A percentile compares a stretch with the other conserved stretches of the same genome.
Evolutionary conservation across 2,113 vertebrate species (phyloP).

Genomic region (Phaethon lepturus): DNA sequence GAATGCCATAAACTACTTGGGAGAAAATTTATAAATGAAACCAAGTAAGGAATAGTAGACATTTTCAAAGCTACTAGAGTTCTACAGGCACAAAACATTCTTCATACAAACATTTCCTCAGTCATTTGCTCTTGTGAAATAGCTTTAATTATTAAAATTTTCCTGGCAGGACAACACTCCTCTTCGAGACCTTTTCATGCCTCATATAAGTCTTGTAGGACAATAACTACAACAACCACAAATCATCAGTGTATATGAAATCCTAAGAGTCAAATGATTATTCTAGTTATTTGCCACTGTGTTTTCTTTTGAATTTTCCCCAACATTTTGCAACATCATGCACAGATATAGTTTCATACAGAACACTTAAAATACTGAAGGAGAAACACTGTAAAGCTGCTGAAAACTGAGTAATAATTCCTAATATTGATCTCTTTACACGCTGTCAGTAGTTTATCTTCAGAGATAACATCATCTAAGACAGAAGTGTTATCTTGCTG

Average conservation of each 20-base stretch:
- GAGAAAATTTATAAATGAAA: conserved; percentile 27
- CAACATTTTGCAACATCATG: not conserved
- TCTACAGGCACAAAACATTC: not conserved
- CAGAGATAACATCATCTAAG: not conserved
- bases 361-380: not conserved
- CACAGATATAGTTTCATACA: not conserved
- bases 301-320: not conserved
- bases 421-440: not conserved
- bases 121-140: conserved; percentile 25
- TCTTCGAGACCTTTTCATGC: not conserved
- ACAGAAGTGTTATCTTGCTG: not conserved
- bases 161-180: conserved; percentile 17
- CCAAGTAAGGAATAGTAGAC: not conserved
- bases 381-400: not conserved
- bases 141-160: conserved; percentile 17
- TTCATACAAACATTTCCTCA: not conserved
- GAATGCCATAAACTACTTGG: not conserved
- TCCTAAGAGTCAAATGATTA: not conserved
- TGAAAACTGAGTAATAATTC: not conserved
- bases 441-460: not conserved
- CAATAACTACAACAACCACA: not conserved
- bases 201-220: not conserved
- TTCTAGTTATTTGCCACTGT: not conserved
- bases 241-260: not conserved
- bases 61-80: conserved; percentile 17